Evolutionary conservation across 2,888 invertebrate genomes (phyloP).

Genomic region (Drosophila affinis): DNA sequence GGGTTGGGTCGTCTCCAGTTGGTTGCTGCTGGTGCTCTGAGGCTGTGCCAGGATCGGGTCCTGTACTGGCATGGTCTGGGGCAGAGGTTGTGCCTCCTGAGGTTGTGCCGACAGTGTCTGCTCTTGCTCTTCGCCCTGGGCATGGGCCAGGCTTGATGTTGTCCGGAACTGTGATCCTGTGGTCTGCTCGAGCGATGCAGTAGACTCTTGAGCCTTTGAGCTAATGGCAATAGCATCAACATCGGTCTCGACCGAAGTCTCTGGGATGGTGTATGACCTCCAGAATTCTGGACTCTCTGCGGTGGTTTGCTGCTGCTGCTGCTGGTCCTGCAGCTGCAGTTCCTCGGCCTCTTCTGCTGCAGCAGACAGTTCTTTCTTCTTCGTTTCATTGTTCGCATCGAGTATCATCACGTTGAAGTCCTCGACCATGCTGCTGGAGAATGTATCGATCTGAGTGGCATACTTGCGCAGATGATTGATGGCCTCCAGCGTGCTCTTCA

Average conservation of each 20-base stretch:
- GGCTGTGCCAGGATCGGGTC: neutral
- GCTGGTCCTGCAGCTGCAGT: neutral
- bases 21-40: neutral
- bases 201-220: neutral
- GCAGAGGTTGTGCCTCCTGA: neutral
- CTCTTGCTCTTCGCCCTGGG: neutral
- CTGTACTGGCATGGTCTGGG: neutral
- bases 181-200: neutral
- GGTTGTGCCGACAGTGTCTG: too few relatives aligned
- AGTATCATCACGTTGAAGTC: slow-evolving; percentile 37
- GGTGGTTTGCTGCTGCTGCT: neutral
- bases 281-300: neutral
- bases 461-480: slow-evolving; percentile 67
- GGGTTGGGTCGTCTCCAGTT: neutral
- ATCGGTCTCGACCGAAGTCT: neutral
- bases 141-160: neutral
- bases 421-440: slow-evolving; percentile 60
- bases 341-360: neutral
- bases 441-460: slow-evolving; percentile 67
- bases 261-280: neutral
- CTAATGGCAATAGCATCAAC: neutral
- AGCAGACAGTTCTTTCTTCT: neutral
- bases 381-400: neutral
- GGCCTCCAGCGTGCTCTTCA: slow-evolving; percentile 64
- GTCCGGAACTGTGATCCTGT: neutral